Base-by-base conservation (phyloP, 1,140 invertebrate species). In the Drosophila neocordata region DNA sequence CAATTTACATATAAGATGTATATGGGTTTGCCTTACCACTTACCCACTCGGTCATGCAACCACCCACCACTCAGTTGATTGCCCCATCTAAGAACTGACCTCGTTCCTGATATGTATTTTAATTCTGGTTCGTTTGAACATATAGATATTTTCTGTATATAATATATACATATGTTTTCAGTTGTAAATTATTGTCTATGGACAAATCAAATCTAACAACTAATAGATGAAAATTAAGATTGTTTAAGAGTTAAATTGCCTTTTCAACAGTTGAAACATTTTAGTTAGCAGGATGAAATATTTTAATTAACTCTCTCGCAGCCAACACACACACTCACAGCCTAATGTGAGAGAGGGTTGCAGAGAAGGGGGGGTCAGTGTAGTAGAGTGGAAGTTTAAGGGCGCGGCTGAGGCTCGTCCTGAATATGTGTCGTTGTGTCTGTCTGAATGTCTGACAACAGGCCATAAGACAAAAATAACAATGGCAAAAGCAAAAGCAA, bases 381-480 rank as follows among this genome's bases (percentile, higher is more conserved):
- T 48, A 48, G 41, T 48, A 12, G n/a, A n/a, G n/a, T 20, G 15
- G 2, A 48, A 48, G 41, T 48, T 48, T 48, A 68, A 74, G 72
- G 81, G 81, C 77, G 83, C 73, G 81, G 69, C 73, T 84, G 68
- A 63, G 73, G 60, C 81, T 37, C 64, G n/a, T 38, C 65, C 55
- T 69, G 55, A 65, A 12, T 12, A 12, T 35, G 34, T 35, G 34
- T 31, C 27, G 27, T 31, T 35, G 9, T 35, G 34, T 35, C 9
- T 48, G 41, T 48, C 41, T 48, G 15, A 48, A 13, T 77, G 80
- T 84, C 80, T 79, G 76, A 63, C 37, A 69, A 41, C 41, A 48
- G 60, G 74, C 64, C 55, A 70, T 73, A 77, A 77, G 64, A 85
- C 66, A 79, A 73, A 65, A 79, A 84, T 85, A 85, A 85, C 82